phyloP scores from a whole-genome alignment of 2,888 invertebrate species.

The Taphrorychus bicolor region DNA sequence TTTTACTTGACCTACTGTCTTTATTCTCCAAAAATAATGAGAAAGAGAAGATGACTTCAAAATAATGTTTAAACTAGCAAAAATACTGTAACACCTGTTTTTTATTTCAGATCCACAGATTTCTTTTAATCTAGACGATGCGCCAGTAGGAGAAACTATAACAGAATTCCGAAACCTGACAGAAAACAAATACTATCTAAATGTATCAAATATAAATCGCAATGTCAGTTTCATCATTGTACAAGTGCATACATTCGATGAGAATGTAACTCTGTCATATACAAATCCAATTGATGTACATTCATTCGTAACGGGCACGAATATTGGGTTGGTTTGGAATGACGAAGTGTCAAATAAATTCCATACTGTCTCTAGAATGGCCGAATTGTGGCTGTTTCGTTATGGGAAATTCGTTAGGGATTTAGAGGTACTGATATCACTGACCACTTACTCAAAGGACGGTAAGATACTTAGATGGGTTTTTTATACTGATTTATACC shows the following conservation, averaged over 20 bases:
- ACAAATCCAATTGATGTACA: conserved; percentile 46
- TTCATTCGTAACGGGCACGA: conserved; percentile 65
- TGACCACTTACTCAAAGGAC: conserved; percentile 43
- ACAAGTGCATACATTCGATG: conserved; percentile 69
- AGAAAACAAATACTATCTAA: background rate
- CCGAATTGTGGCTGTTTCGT: too few species aligned
- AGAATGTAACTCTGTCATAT: conserved; percentile 66
- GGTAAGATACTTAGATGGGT: conserved; percentile 43
- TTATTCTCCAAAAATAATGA: too few species aligned
- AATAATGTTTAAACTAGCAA: too few species aligned
- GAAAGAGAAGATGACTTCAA: too few species aligned
- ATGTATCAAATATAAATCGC: conserved; percentile 16
- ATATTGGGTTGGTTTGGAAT: conserved; percentile 65
- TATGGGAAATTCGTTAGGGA: too few species aligned
- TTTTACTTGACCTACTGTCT: too few species aligned
- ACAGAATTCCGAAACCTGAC: background rate
- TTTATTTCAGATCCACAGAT: conserved; percentile 24
- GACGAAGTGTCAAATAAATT: background rate
- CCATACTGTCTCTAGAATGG: background rate
- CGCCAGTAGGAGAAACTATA: background rate
- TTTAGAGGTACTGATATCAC: conserved; percentile 41
- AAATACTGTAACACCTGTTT: too few species aligned
- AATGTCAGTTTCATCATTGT: conserved; percentile 47
- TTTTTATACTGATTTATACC: too few species aligned
- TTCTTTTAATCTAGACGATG: conserved; percentile 1